Evolutionary conservation across 1,140 invertebrate species (phyloP), one percentile per base, ranked within the genome.

Genomic region (Metaphire vulgaris): DNA sequence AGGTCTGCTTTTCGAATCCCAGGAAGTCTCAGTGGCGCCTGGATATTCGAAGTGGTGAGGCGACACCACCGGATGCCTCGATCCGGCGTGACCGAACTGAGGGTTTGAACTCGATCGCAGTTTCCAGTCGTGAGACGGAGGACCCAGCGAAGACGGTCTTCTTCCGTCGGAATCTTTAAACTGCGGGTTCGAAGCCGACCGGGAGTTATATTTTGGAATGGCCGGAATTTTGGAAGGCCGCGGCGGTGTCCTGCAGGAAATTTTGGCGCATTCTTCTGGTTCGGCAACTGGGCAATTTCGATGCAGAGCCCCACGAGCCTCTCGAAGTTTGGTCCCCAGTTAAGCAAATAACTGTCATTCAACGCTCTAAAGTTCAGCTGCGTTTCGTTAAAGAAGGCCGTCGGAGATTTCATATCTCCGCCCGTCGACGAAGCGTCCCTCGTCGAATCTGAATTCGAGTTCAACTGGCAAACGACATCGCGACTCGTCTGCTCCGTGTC

Each of bases 271-370:
- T 12, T 56, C 41, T 6, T 56, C 41, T 56, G 6, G 6, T 96
- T 93, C 0, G 95, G 95, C 79, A 98, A 86, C 86, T 96, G 92
- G 21, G 94, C 94, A 81, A 98, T 97, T 84, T 98, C 95, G 87
- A 94, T 95, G 82, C 97, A 97, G 64, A 98, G 95, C 0, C 94
- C 94, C 69, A 95, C 93, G 81, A 97, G 89, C 83, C 92, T 95
- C 85, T 97, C 93, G 85, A 96, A 97, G 87, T 95, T 96, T 6
- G 94, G 94, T 12, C 94, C 94, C 95, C 95, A 97, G 87, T 96
- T 97, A 21, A 97, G 88, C 74, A 97, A 87, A 83, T 96, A 95
- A 82, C 97, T 94, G 93, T 94, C 97, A 69, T 93, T 92, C 33
- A 96, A 87, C 0, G 92, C 90, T 0, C 92, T 92, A 14, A 92